Evolutionary conservation across 2,888 invertebrate species (phyloP).

Genomic region (Oxystoma pomonae): DNA sequence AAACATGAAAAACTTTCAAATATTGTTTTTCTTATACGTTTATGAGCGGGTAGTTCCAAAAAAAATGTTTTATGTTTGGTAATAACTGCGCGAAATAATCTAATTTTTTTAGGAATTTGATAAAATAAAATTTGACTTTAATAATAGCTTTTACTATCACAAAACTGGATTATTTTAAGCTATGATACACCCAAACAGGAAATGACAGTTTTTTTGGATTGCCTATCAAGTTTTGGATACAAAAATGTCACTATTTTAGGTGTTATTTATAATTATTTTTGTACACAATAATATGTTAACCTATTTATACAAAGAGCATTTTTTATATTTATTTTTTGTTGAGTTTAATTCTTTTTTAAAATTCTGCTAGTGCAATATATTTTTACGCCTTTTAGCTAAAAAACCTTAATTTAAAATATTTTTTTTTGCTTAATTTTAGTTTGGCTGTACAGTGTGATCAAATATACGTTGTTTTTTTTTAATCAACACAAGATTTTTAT

Average conservation of each 20-base stretch:
- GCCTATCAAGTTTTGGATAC: too few species aligned
- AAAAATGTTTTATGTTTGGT: too few species aligned
- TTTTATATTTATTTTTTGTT: constrained; percentile 38
- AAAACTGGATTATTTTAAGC: too few species aligned
- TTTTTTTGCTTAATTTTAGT: neutral
- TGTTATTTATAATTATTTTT: constrained; percentile 35
- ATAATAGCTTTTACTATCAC: too few species aligned
- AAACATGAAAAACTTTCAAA: too few species aligned
- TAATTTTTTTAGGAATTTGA: too few species aligned
- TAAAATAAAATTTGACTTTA: too few species aligned
- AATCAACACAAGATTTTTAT: neutral
- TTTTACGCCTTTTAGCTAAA: constrained; percentile 20
- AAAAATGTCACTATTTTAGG: neutral
- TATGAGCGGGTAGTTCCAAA: too few species aligned
- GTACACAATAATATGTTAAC: constrained; percentile 34
- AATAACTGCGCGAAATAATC: too few species aligned
- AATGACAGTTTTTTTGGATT: too few species aligned
- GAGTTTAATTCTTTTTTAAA: constrained; percentile 20
- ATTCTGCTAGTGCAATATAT: constrained; percentile 33
- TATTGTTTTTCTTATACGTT: too few species aligned
- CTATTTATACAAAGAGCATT: constrained; percentile 37
- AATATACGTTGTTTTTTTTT: neutral
- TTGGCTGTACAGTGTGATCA: constrained; percentile 4
- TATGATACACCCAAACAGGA: too few species aligned
- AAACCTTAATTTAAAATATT: neutral